Evolutionary conservation across 2,797 vertebrate species (phyloP), one percentile per base, ranked within the genome.

Genomic region (Megaceryle alcyon): DNA sequence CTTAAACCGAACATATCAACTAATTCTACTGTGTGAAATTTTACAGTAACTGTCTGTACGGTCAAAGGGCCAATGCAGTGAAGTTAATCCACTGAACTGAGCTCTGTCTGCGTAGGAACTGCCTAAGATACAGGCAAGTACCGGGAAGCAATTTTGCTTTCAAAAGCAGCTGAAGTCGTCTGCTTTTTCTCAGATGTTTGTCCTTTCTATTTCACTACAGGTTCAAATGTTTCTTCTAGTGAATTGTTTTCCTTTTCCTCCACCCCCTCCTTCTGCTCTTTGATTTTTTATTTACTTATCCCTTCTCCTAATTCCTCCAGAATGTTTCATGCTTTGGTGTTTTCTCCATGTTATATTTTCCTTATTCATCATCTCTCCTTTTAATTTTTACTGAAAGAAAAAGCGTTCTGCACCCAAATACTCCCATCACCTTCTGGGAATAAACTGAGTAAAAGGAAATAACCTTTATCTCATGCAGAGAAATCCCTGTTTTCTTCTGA

Each of bases 1-100:
- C 44, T 43, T 23, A n/a, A 68, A 25, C 6, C 14, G 17, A 61
- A n/a, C 22, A 9, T 4, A 4, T 0, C 2, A 51, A 25, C 11
- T 11, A 22, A 18, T 7, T 21, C 22, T 43, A 6, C 13, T 12
- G 2, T 5, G 1, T 10, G n/a, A 15, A 25, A 20, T 23, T 54
- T 31, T 6, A 29, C 31, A 43, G 14, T 15, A 14, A 35, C 28
- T 41, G 12, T 4, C n/a, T 29, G 19, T 17, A 15, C 14, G 4
- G 56, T 16, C 35, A 12, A 44, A 46, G 25, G 37, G 31, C 75
- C 59, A 10, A n/a, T 3, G 14, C 33, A 56, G 43, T 7, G 5
- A 56, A 59, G 13, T 17, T 26, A 23, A 63, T 6, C n/a, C 51
- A 31, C 61, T 26, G n/a, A 29, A 12, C 6, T 2, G 8, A 21